Evolutionary conservation across 2,888 invertebrate species (phyloP), one percentile per base, ranked within the genome.

Genomic region (Leptinotarsa peninsularis): DNA sequence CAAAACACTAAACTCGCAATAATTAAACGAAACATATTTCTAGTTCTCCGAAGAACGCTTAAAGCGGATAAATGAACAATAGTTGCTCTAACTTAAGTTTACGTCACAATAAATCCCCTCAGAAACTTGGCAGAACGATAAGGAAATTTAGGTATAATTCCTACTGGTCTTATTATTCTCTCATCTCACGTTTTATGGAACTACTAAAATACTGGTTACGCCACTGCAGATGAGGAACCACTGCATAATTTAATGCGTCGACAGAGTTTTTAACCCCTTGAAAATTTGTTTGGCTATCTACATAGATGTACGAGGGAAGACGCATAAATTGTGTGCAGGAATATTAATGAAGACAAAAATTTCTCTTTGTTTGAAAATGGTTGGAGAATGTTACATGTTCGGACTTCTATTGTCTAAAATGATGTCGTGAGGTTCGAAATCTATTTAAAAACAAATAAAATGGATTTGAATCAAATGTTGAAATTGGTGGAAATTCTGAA

Each of bases 181-280:
- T 52, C 52, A 18, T 17, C 54, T 33, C 69, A 56, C 69, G 56
- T 56, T 56, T 69, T 69, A 69, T 18, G 69, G 17, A 69, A 69
- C 69, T 69, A 69, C 33, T 69, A 69, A 69, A 69, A 56, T 21
- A 56, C 54, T 43, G 21, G 56, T 52, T 54, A 56, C 56, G 54
- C 69, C 43, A 69, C 69, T 69, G 56, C 69, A 56, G 69, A 69
- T 33, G 56, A 21, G 56, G 56, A 27, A 56, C 27, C n/a, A 43
- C 54, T 69, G 69, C 69, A 69, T 69, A 56, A 68, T 69, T 69
- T 56, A 56, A 69, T 33, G 63, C n/a, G 63, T 7, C 63, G 10
- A 63, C 43, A 15, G 63, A 43, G 63, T 63, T 63, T 58, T 43
- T 33, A 63, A n/a, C 63, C 43, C 63, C 63, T 63, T 43, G 27